Percentiles rank a stretch among this genome's conserved stretches.
Conservation (phyloP, 1,140 invertebrate genomes). For the Panagrolaimus sp. region DNA sequence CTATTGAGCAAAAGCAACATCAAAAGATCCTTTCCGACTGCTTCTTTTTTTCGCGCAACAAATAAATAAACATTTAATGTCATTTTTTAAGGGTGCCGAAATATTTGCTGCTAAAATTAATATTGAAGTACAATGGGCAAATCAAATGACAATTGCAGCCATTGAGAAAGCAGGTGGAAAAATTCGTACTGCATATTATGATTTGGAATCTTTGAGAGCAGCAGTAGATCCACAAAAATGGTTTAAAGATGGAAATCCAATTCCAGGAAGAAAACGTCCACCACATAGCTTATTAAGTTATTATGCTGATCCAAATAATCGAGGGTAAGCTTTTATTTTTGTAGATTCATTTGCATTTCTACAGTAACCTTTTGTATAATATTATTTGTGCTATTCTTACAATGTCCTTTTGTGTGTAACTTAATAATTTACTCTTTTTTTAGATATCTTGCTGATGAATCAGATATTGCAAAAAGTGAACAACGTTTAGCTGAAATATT, state of each 20-base stretch:
- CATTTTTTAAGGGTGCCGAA: constrained; percentile 68
- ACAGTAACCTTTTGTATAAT: constrained; percentile 16
- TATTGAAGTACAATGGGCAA: constrained; percentile 93
- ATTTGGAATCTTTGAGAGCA: constrained; percentile 70
- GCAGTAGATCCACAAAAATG: constrained; percentile 73
- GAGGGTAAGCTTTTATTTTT: too few species aligned
- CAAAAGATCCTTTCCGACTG: constrained; percentile 7
- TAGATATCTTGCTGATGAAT: constrained; percentile 36
- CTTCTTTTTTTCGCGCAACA: constrained; percentile 19
- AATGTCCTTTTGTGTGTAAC: neutral
- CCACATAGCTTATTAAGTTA: constrained; percentile 80
- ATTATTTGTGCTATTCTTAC: constrained; percentile 15
- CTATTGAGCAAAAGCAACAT: too few species aligned
- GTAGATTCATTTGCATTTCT: too few species aligned
- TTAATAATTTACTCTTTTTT: constrained; percentile 11
- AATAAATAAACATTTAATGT: constrained; percentile 11
- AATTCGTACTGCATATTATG: constrained; percentile 90
- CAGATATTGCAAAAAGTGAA: constrained; percentile 28
- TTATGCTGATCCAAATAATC: constrained; percentile 66
- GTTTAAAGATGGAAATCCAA: constrained; percentile 78
- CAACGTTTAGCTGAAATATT: constrained; percentile 39
- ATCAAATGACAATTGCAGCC: constrained; percentile 84
- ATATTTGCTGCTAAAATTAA: constrained; percentile 82
- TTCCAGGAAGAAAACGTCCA: constrained; percentile 82
- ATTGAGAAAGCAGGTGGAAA: constrained; percentile 87